Conservation (phyloP, 1,140 invertebrate species). For the Pomacea maculata region DNA sequence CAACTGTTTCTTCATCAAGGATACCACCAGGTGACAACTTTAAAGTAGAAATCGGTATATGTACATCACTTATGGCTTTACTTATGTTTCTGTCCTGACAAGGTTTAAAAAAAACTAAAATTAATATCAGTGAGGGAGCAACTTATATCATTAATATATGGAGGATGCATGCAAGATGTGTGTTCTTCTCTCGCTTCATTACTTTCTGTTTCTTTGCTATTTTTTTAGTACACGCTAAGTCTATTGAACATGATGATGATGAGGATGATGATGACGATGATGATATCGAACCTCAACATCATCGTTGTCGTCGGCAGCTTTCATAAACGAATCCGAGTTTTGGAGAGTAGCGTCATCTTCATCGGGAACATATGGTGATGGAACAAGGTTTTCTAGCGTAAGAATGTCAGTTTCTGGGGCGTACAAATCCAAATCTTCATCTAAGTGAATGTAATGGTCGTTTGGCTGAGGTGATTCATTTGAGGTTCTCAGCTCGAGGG, state of each 20-base stretch:
- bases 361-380: background rate
- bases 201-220: background rate
- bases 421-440: constrained; percentile 12
- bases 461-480: background rate
- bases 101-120: background rate
- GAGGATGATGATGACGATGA: constrained; percentile 4
- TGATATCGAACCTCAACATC: constrained; percentile 3
- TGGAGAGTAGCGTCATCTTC: background rate
- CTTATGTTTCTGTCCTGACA: background rate
- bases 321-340: background rate
- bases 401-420: constrained; percentile 17
- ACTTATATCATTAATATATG: background rate
- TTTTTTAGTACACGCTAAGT: background rate
- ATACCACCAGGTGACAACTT: constrained; percentile 61
- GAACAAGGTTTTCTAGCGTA: background rate
- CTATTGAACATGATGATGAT: constrained; percentile 1
- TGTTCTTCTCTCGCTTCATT: background rate
- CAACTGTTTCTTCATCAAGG: constrained; percentile 62
- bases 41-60: constrained; percentile 9
- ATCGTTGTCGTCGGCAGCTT: constrained; percentile 7
- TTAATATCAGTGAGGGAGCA: background rate
- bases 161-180: background rate
- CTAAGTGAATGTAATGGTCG: background rate
- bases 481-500: background rate
- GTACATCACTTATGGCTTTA: background rate